phyloP scores from a whole-genome alignment of 2,797 vertebrate species.

The Pseudomugil gertrudae region DNA sequence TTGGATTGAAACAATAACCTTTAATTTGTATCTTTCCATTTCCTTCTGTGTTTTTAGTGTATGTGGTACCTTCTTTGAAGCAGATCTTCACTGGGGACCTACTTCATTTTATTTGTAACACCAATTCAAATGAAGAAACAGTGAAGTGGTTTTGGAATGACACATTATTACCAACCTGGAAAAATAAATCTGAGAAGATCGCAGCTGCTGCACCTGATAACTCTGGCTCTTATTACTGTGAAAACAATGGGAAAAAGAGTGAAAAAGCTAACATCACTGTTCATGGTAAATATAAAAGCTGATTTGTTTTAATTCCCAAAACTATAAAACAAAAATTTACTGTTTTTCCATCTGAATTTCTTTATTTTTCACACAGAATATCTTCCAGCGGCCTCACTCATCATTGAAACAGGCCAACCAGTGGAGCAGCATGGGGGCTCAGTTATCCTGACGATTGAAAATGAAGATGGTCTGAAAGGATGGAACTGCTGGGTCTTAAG shows the following conservation, averaged over 20 bases:
- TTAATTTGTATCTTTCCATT: background rate
- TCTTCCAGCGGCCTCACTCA: constrained; percentile 28
- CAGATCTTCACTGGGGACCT: constrained; percentile 53
- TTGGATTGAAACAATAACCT: background rate
- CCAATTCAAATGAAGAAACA: accelerated
- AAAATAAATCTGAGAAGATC: background rate
- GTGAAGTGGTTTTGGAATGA: constrained; percentile 47
- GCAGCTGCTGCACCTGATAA: accelerated
- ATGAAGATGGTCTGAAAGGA: background rate
- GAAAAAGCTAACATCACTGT: accelerated
- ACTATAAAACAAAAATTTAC: background rate
- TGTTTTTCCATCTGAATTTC: background rate
- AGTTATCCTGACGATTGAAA: constrained; percentile 42
- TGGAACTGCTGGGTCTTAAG: constrained; percentile 50
- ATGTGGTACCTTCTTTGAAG: accelerated
- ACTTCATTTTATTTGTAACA: constrained; percentile 44
- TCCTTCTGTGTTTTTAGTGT: constrained; percentile 42
- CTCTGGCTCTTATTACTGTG: constrained; percentile 14
- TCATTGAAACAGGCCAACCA: constrained; percentile 20
- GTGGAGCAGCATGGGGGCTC: background rate
- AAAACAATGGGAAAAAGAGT: background rate
- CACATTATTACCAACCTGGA: accelerated
- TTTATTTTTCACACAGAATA: constrained; percentile 32
- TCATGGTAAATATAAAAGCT: constrained; percentile 28
- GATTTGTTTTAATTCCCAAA: background rate